Evolutionary conservation across 1,140 invertebrate genomes (phyloP).

Genomic region (Chelonus insularis): DNA sequence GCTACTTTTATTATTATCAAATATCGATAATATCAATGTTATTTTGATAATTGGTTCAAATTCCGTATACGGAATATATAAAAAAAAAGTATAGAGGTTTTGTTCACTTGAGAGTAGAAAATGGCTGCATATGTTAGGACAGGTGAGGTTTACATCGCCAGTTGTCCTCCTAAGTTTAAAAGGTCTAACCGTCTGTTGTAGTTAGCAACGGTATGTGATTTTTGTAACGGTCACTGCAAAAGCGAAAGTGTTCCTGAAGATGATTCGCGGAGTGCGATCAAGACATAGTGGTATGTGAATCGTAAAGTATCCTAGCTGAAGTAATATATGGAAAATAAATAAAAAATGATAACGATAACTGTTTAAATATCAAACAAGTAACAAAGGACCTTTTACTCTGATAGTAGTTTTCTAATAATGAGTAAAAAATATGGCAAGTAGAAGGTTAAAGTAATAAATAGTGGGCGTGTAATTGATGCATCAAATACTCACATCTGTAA

Average conservation of each 20-base stretch:
- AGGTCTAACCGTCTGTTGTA: neutral
- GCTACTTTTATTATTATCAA: too few species aligned
- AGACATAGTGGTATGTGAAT: constrained; percentile 15
- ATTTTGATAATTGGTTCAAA: too few species aligned
- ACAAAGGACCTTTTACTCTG: too few species aligned
- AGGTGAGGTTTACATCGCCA: constrained; percentile 41
- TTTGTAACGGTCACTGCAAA: constrained; percentile 8
- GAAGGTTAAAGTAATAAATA: neutral
- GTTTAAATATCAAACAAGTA: neutral
- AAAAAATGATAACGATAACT: neutral
- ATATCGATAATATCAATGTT: too few species aligned
- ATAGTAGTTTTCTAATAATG: too few species aligned
- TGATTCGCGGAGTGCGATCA: constrained; percentile 17
- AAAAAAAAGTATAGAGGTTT: too few species aligned
- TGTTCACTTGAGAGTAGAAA: constrained; percentile 33
- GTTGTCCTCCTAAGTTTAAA: constrained; percentile 21
- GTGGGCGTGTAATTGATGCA: too few species aligned
- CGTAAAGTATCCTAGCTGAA: neutral
- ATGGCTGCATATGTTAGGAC: constrained; percentile 50
- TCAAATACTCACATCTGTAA: neutral
- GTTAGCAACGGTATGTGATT: neutral
- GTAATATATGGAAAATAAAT: neutral
- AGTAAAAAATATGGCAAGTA: neutral
- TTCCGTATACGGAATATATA: too few species aligned
- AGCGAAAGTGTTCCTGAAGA: constrained; percentile 6